A percentile compares a stretch with the other conserved stretches of the same genome.
Conservation (phyloP, 2,888 invertebrate species). For the Drosophila mimica region DNA sequence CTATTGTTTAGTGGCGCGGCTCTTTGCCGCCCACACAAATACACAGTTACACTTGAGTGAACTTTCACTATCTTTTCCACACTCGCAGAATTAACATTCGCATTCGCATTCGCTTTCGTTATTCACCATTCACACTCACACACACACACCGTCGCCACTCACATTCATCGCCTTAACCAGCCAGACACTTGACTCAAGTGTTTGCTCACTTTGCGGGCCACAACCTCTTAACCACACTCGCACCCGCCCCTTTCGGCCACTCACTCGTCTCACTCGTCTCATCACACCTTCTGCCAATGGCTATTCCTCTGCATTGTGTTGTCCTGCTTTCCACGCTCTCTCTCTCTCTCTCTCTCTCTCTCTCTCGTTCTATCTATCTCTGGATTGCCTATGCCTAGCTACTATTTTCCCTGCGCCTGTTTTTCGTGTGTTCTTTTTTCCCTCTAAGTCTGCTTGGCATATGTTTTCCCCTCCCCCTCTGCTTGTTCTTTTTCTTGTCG, state of each 20-base stretch:
- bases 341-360: neutral
- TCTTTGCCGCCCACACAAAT: constrained; percentile 1
- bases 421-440: constrained; percentile 20
- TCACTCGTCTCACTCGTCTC: constrained; percentile 12
- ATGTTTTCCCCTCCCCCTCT: constrained; percentile 63
- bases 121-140: constrained; percentile 40
- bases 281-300: constrained; percentile 17
- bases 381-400: constrained; percentile 52
- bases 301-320: constrained; percentile 14
- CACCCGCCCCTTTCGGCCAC: neutral
- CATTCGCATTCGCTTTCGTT: constrained; percentile 33
- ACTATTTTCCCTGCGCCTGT: constrained; percentile 48
- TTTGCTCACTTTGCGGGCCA: constrained; percentile 76
- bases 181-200: constrained; percentile 76
- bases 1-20: constrained; percentile 45
- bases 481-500: constrained; percentile 37
- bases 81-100: constrained; percentile 35
- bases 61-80: constrained; percentile 50
- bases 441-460: constrained; percentile 54
- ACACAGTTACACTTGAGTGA: constrained; percentile 53
- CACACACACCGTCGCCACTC: constrained; percentile 21
- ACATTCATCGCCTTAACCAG: constrained; percentile 67
- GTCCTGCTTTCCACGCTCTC: neutral
- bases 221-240: constrained; percentile 41
- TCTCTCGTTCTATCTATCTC: constrained; percentile 1